Conservation (phyloP, 1,140 invertebrate genomes). For the Metaphire vulgaris region DNA sequence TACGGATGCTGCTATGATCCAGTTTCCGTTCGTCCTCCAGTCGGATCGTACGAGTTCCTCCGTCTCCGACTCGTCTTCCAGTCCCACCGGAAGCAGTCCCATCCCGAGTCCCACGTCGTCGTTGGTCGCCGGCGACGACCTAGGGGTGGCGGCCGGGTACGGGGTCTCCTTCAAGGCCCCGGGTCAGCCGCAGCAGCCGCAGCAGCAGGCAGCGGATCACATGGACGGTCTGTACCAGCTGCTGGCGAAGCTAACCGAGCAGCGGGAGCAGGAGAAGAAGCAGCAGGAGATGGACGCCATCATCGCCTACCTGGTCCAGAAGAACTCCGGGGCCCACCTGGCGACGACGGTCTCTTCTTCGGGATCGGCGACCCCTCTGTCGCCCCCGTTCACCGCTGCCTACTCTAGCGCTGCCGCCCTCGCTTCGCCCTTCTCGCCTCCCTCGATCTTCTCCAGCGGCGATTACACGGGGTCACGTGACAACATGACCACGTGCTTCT, state of each 20-base stretch:
- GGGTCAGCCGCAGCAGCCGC: not conserved
- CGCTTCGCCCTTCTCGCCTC: not conserved
- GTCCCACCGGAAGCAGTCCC: not conserved
- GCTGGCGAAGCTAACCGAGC: not conserved
- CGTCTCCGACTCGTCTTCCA: not conserved
- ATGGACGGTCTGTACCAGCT: not conserved
- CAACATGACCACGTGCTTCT: not conserved
- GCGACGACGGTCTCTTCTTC: no score
- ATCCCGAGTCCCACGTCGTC: not conserved
- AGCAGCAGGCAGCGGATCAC: not conserved
- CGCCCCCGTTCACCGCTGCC: not conserved
- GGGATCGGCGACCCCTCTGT: not conserved
- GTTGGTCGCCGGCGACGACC: not conserved
- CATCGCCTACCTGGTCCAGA: not conserved
- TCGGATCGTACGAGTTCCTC: not conserved
- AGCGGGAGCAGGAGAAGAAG: not conserved
- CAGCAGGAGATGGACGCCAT: not conserved
- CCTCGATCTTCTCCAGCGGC: not conserved
- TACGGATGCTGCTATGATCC: no score
- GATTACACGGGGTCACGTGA: not conserved
- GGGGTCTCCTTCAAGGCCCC: not conserved
- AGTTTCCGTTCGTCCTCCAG: not conserved
- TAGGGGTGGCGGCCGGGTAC: not conserved
- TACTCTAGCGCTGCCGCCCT: not conserved
- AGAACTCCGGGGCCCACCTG: not conserved